phyloP scores from a whole-genome alignment of 2,797 vertebrate species.

The Sebastes baramenuke region DNA sequence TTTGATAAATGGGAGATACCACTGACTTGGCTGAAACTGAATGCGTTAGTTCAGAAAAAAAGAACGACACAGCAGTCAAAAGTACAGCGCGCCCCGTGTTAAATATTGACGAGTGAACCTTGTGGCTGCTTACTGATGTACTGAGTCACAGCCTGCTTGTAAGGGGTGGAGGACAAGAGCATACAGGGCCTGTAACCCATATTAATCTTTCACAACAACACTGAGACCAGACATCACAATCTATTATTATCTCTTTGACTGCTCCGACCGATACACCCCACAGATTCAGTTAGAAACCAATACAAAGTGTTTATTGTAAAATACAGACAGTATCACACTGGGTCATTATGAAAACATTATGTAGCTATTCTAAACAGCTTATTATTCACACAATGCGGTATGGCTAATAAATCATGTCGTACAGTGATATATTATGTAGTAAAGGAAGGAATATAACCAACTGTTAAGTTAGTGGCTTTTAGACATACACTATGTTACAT shows the following conservation, averaged over 20 bases:
- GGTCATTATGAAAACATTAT: constrained; percentile 12
- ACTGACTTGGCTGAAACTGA: constrained; percentile 10
- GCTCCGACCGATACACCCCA: constrained; percentile 4
- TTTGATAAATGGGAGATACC: neutral
- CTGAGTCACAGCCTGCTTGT: constrained; percentile 37
- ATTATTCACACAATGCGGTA: neutral
- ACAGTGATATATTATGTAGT: neutral
- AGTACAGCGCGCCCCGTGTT: constrained; percentile 45
- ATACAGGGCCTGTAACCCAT: constrained; percentile 39
- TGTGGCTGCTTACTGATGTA: constrained; percentile 35
- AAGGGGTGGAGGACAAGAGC: constrained; percentile 22
- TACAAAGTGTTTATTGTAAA: constrained; percentile 46
- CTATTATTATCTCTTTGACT: constrained; percentile 65
- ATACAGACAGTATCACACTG: constrained; percentile 8
- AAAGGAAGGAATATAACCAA: neutral
- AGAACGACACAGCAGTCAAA: constrained; percentile 34
- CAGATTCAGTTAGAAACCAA: constrained; percentile 19
- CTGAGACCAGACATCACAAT: constrained; percentile 52
- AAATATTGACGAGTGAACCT: constrained; percentile 62
- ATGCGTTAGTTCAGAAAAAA: neutral
- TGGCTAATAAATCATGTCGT: neutral
- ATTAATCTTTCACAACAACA: constrained; percentile 63
- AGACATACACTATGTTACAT: neutral
- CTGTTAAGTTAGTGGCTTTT: constrained; percentile 4
- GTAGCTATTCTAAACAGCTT: neutral